Conservation (phyloP, 30 jellyfish, hydroid and myxozoan genomes). For the Cassiopea xamachana region DNA sequence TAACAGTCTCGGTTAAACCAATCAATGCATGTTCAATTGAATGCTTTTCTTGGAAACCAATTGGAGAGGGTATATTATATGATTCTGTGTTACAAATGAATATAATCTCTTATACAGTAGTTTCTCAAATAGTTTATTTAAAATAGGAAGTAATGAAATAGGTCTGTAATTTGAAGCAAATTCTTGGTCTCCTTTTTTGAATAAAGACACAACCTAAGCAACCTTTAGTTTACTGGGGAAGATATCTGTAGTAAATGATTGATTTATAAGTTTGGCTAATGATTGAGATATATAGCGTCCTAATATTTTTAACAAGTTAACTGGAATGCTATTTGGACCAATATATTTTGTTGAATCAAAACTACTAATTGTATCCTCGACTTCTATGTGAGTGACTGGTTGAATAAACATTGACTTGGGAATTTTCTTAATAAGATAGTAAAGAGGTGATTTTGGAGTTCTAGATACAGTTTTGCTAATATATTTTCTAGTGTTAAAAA, state of each 20-base stretch:
- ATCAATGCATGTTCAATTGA: conserved; percentile 58
- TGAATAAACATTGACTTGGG: conserved; percentile 28
- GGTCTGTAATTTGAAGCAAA: conserved; percentile 37
- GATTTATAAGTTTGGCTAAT: conserved; percentile 47
- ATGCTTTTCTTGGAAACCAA: conserved; percentile 53
- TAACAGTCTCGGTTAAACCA: conserved; percentile 55
- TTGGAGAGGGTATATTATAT: conserved; percentile 44
- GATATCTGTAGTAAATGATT: conserved; percentile 30
- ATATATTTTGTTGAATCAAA: conserved; percentile 21
- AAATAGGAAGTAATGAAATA: no score
- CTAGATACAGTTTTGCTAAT: conserved; percentile 18
- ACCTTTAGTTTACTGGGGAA: conserved; percentile 48
- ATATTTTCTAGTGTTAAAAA: no score
- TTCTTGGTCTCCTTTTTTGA: conserved; percentile 57
- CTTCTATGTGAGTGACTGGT: no score
- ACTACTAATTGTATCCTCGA: no score
- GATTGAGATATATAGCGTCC: conserved; percentile 13
- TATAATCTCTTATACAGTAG: not conserved
- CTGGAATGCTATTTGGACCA: conserved; percentile 56
- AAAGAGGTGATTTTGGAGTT: conserved; percentile 21
- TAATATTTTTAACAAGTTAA: conserved; percentile 32
- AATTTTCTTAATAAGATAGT: conserved; percentile 9
- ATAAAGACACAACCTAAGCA: conserved; percentile 56
- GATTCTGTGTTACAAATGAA: conserved; percentile 5
- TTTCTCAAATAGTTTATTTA: no score